phyloP scores from a whole-genome alignment of 2,797 vertebrate genomes.

The Eupleurogrammus muticus region DNA sequence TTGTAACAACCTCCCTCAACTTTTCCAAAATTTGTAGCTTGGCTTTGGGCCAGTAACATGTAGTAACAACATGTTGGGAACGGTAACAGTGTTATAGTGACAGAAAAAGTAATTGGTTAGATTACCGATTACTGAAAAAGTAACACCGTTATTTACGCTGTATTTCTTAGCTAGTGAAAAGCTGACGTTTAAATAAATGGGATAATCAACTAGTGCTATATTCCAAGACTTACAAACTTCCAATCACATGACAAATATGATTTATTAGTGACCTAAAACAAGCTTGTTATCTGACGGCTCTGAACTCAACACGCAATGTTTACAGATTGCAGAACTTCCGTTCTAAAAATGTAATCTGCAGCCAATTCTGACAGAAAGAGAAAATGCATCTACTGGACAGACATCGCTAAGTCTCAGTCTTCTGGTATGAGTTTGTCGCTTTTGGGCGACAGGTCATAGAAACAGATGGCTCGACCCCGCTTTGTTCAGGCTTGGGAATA shows the following conservation, averaged over 20 bases:
- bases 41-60: no score
- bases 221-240: no score
- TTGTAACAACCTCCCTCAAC: no score
- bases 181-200: slow-evolving; percentile 33
- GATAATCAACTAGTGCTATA: no score
- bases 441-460: slow-evolving; percentile 53
- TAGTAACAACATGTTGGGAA: no score
- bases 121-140: no score
- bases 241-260: no score
- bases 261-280: no score
- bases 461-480: slow-evolving; percentile 56
- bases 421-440: slow-evolving; percentile 24
- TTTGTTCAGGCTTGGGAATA: slow-evolving; percentile 44
- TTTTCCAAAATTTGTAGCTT: no score
- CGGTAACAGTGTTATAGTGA: no score
- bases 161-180: slow-evolving; percentile 47
- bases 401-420: slow-evolving; percentile 40
- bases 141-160: no score
- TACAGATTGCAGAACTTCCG: slow-evolving; percentile 19
- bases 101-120: no score
- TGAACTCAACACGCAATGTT: slow-evolving; percentile 27
- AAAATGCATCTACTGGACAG: slow-evolving; percentile 55
- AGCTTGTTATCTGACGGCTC: slow-evolving; percentile 29
- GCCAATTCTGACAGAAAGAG: slow-evolving; percentile 38
- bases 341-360: slow-evolving; percentile 3